phyloP scores from a whole-genome alignment of 2,113 vertebrate species.

The Alethe diademata region DNA sequence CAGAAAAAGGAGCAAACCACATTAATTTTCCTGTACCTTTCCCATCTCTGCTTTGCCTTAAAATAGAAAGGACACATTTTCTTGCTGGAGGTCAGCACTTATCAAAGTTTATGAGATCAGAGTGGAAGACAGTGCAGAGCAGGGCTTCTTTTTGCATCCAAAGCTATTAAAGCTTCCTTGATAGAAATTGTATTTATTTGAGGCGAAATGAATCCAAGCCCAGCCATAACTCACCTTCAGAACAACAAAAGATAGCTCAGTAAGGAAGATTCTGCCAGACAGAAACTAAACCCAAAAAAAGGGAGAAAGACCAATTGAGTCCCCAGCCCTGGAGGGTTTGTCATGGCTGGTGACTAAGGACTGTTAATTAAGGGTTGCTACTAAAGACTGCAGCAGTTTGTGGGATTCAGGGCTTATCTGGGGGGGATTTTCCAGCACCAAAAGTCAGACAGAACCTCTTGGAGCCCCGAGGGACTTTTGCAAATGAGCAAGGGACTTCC shows the following conservation, averaged over 20 bases:
- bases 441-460: neutral
- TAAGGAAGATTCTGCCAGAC: neutral
- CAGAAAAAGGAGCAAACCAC: neutral
- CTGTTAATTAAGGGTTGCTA: neutral
- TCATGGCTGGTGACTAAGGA: neutral
- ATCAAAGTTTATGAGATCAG: slow-evolving; percentile 2
- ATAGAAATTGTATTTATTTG: neutral
- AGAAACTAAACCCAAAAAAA: neutral
- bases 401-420: neutral
- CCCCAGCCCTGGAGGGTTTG: neutral
- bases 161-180: neutral
- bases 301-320: neutral
- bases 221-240: neutral
- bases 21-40: neutral
- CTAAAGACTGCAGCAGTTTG: neutral
- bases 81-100: slow-evolving; percentile 18
- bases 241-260: neutral
- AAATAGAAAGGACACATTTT: neutral
- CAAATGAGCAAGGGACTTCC: neutral
- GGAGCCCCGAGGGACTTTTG: neutral
- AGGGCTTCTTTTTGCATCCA: neutral
- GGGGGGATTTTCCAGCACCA: neutral
- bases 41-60: neutral
- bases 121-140: neutral
- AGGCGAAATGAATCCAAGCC: neutral